Evolutionary conservation across 1,140 invertebrate species (phyloP).

Genomic region (Orchesella cincta): DNA sequence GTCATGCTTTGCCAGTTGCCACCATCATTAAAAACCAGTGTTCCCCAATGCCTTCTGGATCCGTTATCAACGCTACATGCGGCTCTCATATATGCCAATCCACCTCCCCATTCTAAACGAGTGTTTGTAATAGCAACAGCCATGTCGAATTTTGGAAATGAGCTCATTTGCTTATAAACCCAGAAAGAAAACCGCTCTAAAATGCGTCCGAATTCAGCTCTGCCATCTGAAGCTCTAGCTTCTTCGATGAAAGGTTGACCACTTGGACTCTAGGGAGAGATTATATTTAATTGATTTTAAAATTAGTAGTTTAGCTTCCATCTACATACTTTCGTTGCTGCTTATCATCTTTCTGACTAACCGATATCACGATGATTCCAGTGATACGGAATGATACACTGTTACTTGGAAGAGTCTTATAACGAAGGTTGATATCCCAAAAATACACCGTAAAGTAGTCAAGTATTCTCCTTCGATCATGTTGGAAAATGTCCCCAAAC

Average conservation of each 20-base stretch:
- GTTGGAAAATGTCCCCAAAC: constrained; percentile 25
- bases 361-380: background rate
- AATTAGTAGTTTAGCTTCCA: background rate
- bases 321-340: background rate
- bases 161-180: constrained; percentile 15
- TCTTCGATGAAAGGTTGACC: constrained; percentile 40
- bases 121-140: constrained; percentile 34
- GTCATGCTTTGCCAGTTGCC: constrained; percentile 34
- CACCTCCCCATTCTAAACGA: constrained; percentile 33
- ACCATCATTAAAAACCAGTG: constrained; percentile 28
- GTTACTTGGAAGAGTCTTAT: constrained; percentile 22
- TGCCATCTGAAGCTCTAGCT: constrained; percentile 23
- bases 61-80: constrained; percentile 22
- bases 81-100: constrained; percentile 31
- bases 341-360: background rate
- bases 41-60: background rate
- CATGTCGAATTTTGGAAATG: constrained; percentile 29
- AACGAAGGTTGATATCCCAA: constrained; percentile 33
- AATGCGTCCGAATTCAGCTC: constrained; percentile 31
- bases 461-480: constrained; percentile 18
- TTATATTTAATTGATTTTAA: background rate
- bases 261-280: background rate
- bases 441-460: constrained; percentile 34
- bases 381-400: constrained; percentile 30
- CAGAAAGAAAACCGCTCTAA: background rate